Base-by-base conservation (phyloP, 2,797 vertebrate genomes). In the Lithobates sylvaticus region DNA sequence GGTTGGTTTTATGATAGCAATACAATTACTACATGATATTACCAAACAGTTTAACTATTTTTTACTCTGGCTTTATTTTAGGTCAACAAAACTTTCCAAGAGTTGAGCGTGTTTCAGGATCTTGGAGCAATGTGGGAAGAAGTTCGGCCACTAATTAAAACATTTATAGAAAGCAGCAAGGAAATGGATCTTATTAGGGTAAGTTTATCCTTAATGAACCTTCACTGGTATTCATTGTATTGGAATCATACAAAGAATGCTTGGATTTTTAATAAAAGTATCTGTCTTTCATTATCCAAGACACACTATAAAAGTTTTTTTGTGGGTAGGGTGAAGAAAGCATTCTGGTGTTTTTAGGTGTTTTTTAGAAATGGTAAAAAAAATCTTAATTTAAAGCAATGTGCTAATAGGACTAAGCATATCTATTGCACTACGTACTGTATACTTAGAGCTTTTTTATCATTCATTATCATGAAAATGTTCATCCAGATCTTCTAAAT, bases 71-170 rank as follows among this genome's bases (percentile, higher is more conserved):
- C 68, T 72, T 3, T 42, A 61, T 84, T 78, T 70, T 87, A 99
- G 98, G 97, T 98, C 87, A 99, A 99, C 91, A 96, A 96, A 90
- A 99, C 98, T 2, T 99, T 99, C 91, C 97, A 99, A 93, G 97
- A 99, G 88, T 92, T 99, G 3, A 95, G 96, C 78, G 95, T 99
- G 76, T 96, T 99, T 90, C 93, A 96, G 89, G 97, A 99, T 90
- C 93, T 99, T 0, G 96, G 97, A 6, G 97, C 96, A 68, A 98
- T 98, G 97, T 99, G 98, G 98, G 95, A 97, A 77, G 98, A 99
- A 89, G 93, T 97, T 91, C 96, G 94, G 87, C 97, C 97, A 5
- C 97, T 97, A 92, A 94, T 98, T 75, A 97, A 96, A 97, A 92
- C 92, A 5, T 99, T 99, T 90, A 96, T 99, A 95, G 97, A 99